Evolutionary conservation across 2,888 invertebrate species (phyloP).

Genomic region (Clepsis dumicolana): DNA sequence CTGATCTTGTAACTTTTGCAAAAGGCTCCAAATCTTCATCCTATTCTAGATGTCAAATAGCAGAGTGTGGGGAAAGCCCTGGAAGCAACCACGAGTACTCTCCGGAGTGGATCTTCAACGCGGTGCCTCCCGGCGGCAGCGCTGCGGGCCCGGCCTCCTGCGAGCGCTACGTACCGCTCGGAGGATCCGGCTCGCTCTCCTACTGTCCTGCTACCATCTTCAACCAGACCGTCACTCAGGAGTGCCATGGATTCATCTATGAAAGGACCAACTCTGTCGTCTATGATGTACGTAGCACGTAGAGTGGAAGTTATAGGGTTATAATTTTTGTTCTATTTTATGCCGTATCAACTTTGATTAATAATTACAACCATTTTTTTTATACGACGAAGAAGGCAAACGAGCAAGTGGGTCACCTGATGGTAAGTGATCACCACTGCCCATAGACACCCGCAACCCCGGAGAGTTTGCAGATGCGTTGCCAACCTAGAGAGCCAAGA

Average conservation of each 20-base stretch:
- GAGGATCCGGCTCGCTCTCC: constrained; percentile 58
- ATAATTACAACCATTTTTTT: too few relatives aligned
- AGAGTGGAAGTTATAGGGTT: not conserved
- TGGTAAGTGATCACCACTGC: too few relatives aligned
- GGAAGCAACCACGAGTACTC: constrained; percentile 60
- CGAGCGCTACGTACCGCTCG: constrained; percentile 65
- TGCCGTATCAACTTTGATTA: too few relatives aligned
- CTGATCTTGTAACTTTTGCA: not conserved
- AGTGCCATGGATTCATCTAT: constrained; percentile 68
- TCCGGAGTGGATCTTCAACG: constrained; percentile 76
- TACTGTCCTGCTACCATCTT: constrained; percentile 66
- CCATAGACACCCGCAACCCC: too few relatives aligned
- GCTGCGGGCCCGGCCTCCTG: constrained; percentile 71
- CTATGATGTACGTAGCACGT: constrained; percentile 64
- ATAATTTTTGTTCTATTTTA: too few relatives aligned
- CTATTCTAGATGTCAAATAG: constrained; percentile 75
- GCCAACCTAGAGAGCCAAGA: too few relatives aligned
- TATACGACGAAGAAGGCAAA: too few relatives aligned
- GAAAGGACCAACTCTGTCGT: constrained; percentile 70
- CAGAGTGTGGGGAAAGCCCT: constrained; percentile 80
- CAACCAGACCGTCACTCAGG: constrained; percentile 47
- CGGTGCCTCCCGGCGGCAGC: constrained; percentile 64
- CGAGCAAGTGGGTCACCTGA: too few relatives aligned
- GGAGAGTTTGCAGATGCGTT: too few relatives aligned
- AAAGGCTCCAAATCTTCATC: not conserved